Evolutionary conservation across 2,888 invertebrate genomes (phyloP).

Genomic region (Drosophila heteroneura): DNA sequence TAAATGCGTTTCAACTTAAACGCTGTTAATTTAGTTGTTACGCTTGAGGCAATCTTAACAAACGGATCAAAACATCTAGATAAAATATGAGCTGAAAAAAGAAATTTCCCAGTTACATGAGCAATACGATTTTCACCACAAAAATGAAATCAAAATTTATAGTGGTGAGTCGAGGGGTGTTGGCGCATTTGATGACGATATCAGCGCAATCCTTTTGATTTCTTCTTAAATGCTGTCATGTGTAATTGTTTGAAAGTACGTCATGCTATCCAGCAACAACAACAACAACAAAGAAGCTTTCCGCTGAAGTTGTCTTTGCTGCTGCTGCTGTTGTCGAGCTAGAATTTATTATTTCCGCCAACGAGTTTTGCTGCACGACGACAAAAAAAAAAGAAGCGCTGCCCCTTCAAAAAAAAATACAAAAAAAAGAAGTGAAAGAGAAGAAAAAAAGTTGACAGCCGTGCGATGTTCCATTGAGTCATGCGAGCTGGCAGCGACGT

Average conservation of each 20-base stretch:
- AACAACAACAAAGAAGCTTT: constrained; percentile 43
- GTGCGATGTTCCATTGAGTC: constrained; percentile 54
- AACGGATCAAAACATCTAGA: constrained; percentile 43
- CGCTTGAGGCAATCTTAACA: constrained; percentile 60
- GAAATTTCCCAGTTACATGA: constrained; percentile 55
- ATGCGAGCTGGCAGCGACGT: constrained; percentile 35
- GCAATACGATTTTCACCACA: constrained; percentile 52
- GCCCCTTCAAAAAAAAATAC: constrained; percentile 13
- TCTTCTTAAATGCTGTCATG: constrained; percentile 45
- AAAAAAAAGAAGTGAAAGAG: constrained; percentile 26
- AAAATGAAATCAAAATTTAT: constrained; percentile 35
- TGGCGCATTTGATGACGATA: neutral
- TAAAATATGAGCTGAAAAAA: constrained; percentile 35
- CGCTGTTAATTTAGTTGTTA: constrained; percentile 77
- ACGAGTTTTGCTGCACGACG: constrained; percentile 56
- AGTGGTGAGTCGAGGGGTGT: neutral
- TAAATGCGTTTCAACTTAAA: constrained; percentile 69
- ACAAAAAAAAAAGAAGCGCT: constrained; percentile 13
- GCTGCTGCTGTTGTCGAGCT: constrained; percentile 58
- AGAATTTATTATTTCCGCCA: constrained; percentile 79
- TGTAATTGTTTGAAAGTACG: constrained; percentile 35
- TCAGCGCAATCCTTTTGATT: constrained; percentile 57
- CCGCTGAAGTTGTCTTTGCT: constrained; percentile 25
- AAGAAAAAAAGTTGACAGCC: constrained; percentile 49
- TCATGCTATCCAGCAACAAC: constrained; percentile 36